Evolutionary conservation across 1,140 invertebrate genomes (phyloP), one percentile per base, ranked within the genome.

Genomic region (Asbolus verrucosus): DNA sequence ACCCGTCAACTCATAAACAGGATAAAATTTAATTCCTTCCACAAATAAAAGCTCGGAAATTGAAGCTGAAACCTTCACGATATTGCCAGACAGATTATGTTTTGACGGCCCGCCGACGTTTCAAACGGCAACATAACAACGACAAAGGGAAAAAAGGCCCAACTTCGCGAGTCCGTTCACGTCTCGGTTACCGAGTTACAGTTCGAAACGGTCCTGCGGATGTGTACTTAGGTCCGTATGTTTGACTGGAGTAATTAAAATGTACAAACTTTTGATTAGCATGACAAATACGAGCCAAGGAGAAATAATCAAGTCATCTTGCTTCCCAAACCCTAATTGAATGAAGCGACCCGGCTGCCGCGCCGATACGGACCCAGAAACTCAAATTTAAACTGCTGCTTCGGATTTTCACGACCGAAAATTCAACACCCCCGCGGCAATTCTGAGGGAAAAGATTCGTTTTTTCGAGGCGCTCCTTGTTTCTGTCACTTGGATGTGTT

Each of bases 241-340:
- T 39, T 63, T 63, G 16, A 14, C 9, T 39, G 14, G 11, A 38
- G 36, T 41, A 63, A 63, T 63, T 63, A 63, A 63, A 63, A 63
- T 63, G n/a, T 63, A 41, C 61, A 63, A 63, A 41, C 61, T 63
- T 63, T 63, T 63, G 61, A 63, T 63, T 63, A 63, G 33, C 33
- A 63, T 63, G 61, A 63, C 61, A 63, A 63, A 63, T 63, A 63
- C 19, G 39, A 63, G 11, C 61, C 39, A 63, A 19, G 13, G 31
- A 62, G 39, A 41, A 41, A 63, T 63, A 63, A 63, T 63, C 39
- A 63, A 63, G 61, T 41, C 61, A 41, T 41, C 33, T 39, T 63
- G 15, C 38, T 14, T 39, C 36, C 39, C n/a, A 41, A 41, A 39
- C 61, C 33, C 5, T 41, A 63, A 63, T 41, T 41, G 33, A 63